A percentile compares a stretch with the other conserved stretches of the same genome.
Evolutionary conservation across 2,113 vertebrate species (phyloP).

Genomic region (Pituophis catenifer): DNA sequence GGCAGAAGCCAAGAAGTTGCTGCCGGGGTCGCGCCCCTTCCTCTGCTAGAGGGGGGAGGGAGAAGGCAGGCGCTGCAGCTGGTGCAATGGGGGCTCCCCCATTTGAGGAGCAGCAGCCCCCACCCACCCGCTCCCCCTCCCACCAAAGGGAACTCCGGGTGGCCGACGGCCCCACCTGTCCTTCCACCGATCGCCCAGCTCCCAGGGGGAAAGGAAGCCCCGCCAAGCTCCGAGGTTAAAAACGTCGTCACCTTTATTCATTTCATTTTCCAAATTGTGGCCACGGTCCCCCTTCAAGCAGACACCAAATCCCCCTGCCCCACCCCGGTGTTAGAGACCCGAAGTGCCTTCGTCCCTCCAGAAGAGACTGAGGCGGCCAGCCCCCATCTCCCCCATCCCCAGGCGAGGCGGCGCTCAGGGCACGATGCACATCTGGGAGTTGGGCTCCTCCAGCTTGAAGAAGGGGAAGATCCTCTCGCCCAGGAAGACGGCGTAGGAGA

Average conservation of each 20-base stretch:
- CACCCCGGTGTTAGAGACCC: rapidly evolving
- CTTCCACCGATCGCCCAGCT: neutral
- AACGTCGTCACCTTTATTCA: neutral
- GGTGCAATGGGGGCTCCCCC: neutral
- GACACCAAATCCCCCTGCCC: neutral
- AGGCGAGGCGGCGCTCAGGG: neutral
- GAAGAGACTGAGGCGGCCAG: too few relatives aligned
- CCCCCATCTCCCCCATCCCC: too few relatives aligned
- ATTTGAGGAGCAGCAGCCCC: neutral
- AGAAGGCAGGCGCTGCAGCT: neutral
- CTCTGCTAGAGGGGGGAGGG: neutral
- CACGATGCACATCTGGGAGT: neutral
- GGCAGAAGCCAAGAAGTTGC: neutral
- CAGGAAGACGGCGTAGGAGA: neutral
- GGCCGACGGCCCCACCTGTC: neutral
- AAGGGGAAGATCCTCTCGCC: neutral
- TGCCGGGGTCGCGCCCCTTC: neutral
- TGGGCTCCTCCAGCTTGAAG: neutral
- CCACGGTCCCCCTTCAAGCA: neutral
- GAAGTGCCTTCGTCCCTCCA: rapidly evolving
- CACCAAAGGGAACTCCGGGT: neutral
- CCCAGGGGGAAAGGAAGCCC: neutral
- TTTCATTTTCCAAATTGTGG: neutral
- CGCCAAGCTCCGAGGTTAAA: neutral
- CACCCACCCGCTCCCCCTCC: too few relatives aligned